Evolutionary conservation across 2,113 vertebrate species (phyloP), one percentile per base, ranked within the genome.

Genomic region (Ivindomyrus marchei): DNA sequence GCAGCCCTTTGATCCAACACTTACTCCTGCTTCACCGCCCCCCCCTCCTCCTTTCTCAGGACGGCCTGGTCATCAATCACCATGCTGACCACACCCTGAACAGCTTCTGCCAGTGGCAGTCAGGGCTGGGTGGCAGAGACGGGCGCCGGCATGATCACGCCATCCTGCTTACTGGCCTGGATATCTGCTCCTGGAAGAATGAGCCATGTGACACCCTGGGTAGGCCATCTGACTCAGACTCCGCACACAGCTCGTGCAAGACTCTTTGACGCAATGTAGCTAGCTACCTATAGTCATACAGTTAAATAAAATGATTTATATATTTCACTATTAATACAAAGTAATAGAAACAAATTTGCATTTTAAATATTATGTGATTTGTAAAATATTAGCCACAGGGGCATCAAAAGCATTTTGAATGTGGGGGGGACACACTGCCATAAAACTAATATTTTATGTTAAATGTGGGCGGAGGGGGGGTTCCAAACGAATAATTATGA

Each of bases 71-170:
- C 91, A 97, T 98, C 91, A 97, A 93, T 93, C 97, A 98, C 91
- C 97, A 98, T n/a, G 97, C 97, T 7, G 97, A 98, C 94, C 97
- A 95, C 92, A 97, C 97, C 39, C 92, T 98, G 77, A 98, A 96
- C 93, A 98, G 97, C 92, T 98, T 98, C 94, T 98, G 97, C 92
- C 97, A 97, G 93, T 98, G 97, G 97, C 97, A 98, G 93, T 97
- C 97, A 1, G 96, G 96, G 7, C 91, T 98, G 85, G 94, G 95
- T 89, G 96, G 97, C 27, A 95, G 93, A 89, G 96, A 97, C 3
- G 97, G 97, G 15, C 95, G 93, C 0, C 97, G 96, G 31, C 97
- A 98, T 5, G 97, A 98, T 94, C 97, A 98, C 0, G 97, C 97
- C 91, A 96, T 98, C 93, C 94, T 98, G 31, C 96, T 98, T 46